phyloP scores from a whole-genome alignment of 2,113 vertebrate genomes.

The Tamias sibiricus region DNA sequence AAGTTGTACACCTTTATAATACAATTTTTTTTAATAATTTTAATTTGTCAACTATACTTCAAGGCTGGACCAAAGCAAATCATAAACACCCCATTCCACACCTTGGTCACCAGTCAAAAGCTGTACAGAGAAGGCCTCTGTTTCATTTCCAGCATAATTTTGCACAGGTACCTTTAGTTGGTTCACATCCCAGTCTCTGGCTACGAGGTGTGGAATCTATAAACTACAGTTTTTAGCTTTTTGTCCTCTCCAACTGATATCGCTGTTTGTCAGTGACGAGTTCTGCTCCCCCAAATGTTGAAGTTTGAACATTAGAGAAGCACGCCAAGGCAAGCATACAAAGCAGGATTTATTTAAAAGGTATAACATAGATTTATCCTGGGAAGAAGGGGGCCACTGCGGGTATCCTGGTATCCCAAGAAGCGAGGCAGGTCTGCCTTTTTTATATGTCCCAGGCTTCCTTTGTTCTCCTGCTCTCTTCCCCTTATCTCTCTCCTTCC shows the following conservation, averaged over 20 bases:
- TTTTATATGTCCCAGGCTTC: too few species aligned
- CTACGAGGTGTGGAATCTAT: background rate
- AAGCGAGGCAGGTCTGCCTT: too few species aligned
- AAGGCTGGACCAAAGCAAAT: background rate
- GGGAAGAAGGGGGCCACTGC: too few species aligned
- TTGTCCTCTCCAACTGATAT: background rate
- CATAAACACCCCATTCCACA: background rate
- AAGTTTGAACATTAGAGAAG: too few species aligned
- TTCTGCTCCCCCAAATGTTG: too few species aligned
- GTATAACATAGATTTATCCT: too few species aligned
- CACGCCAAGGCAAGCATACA: too few species aligned
- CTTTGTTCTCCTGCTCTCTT: too few species aligned
- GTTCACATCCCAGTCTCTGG: background rate
- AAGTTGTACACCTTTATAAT: background rate
- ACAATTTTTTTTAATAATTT: background rate
- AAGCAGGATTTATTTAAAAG: too few species aligned
- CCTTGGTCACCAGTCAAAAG: background rate
- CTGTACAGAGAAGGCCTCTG: background rate
- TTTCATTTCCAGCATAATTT: background rate
- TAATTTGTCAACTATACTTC: background rate
- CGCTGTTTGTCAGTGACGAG: too few species aligned
- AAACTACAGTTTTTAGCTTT: background rate
- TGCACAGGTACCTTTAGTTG: background rate
- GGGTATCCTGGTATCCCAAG: too few species aligned
- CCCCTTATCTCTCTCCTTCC: too few species aligned